Evolutionary conservation across 2,797 vertebrate genomes (phyloP).

Genomic region (Merluccius polli): DNA sequence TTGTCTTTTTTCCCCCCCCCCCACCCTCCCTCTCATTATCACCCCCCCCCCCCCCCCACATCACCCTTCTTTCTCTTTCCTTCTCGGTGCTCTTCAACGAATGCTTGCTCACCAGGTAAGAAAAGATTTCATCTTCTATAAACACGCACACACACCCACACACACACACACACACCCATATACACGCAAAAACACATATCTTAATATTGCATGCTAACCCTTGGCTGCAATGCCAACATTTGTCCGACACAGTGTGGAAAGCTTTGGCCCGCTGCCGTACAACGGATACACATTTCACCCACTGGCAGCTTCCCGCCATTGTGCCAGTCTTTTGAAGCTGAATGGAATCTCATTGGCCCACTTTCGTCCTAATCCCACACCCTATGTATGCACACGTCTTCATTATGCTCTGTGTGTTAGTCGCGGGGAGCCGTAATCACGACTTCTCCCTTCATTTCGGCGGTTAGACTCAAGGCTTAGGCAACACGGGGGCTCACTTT

Average conservation of each 20-base stretch:
- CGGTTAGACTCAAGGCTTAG: slow-evolving; percentile 13
- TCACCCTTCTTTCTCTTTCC: slow-evolving; percentile 14
- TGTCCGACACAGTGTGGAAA: neutral
- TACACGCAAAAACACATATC: too few relatives aligned
- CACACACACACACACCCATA: neutral
- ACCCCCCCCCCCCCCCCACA: slow-evolving; percentile 11
- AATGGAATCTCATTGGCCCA: slow-evolving; percentile 52
- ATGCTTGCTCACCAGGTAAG: slow-evolving; percentile 16
- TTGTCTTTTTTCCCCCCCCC: slow-evolving; percentile 25
- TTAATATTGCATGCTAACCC: neutral
- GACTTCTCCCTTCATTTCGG: slow-evolving; percentile 43
- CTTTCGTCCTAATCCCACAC: slow-evolving; percentile 54
- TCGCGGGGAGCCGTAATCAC: slow-evolving; percentile 34
- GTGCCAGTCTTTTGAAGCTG: slow-evolving; percentile 40
- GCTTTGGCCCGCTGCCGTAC: neutral
- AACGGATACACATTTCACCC: slow-evolving; percentile 1
- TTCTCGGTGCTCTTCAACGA: neutral
- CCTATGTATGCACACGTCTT: slow-evolving; percentile 50
- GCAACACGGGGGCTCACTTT: neutral
- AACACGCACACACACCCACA: slow-evolving; percentile 45
- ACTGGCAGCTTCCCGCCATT: slow-evolving; percentile 25
- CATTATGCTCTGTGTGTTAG: slow-evolving; percentile 31
- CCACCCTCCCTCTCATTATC: neutral
- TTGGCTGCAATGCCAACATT: neutral
- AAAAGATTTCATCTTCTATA: slow-evolving; percentile 29